These are phyloP conservation scores for Chelonus insularis DNA, from an alignment of 1,140 invertebrate species.

Conservation along the genomic window DNA sequence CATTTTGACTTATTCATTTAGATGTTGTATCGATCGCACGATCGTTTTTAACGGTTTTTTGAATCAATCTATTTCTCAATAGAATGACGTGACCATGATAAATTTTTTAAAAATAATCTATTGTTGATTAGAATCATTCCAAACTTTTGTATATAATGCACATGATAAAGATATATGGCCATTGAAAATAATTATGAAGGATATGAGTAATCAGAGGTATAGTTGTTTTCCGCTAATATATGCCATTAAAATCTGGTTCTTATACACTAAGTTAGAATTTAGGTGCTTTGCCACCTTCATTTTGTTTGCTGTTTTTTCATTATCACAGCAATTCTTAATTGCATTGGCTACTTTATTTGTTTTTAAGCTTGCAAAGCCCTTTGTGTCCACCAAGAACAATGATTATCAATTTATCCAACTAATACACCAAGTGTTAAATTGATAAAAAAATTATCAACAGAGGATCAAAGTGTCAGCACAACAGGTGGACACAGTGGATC, in stretches of 20 bases:
- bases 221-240: too few relatives aligned
- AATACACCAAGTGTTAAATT: too few relatives aligned
- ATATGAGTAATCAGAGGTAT: too few relatives aligned
- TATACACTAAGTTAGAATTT: conserved; percentile 15
- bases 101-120: background rate
- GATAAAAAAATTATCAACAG: too few relatives aligned
- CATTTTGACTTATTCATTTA: conserved; percentile 27
- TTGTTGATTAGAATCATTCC: background rate
- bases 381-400: conserved; percentile 30
- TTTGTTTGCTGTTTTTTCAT: conserved; percentile 19
- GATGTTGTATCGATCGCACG: conserved; percentile 36
- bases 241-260: background rate
- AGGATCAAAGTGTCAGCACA: too few relatives aligned
- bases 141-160: background rate
- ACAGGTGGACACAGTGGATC: too few relatives aligned
- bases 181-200: too few relatives aligned
- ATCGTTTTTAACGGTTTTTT: conserved; percentile 26
- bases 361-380: conserved; percentile 30
- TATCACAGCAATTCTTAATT: background rate
- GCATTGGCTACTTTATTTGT: conserved; percentile 29
- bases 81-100: conserved; percentile 2
- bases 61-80: background rate
- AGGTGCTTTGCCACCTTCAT: conserved; percentile 29
- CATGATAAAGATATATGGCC: background rate
- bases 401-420: too few relatives aligned